Percentiles rank a stretch among this genome's conserved stretches.
phyloP scores from a whole-genome alignment of 2,888 invertebrate species.

The Tetrapedia diversipes region DNA sequence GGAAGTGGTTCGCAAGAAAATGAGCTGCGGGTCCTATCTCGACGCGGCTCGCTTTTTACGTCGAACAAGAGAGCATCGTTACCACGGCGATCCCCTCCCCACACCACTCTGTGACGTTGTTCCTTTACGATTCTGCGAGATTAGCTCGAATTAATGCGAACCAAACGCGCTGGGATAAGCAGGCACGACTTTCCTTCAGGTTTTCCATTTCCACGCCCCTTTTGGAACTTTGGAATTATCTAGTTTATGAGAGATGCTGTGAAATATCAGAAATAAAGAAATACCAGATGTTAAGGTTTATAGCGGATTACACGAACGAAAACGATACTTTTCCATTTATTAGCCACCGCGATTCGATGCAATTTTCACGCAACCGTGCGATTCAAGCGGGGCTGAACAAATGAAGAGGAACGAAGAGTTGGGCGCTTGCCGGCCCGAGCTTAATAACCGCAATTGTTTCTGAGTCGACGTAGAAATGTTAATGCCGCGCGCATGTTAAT shows the following conservation, averaged over 20 bases:
- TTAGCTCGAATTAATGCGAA: conserved; percentile 34
- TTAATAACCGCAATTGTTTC: conserved; percentile 10
- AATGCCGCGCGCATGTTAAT: conserved; percentile 2
- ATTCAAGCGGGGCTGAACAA: not conserved
- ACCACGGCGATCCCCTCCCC: no score
- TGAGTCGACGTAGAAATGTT: conserved; percentile 3
- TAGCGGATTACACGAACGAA: not conserved
- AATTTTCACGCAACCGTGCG: no score
- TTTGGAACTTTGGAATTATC: no score
- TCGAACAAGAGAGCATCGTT: conserved; percentile 12
- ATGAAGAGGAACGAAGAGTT: not conserved
- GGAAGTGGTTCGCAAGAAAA: conserved; percentile 41
- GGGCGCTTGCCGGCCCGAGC: not conserved
- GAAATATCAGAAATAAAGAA: no score
- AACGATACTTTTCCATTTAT: no score
- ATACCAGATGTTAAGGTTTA: no score
- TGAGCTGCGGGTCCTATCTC: conserved; percentile 29
- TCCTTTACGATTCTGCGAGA: conserved; percentile 14
- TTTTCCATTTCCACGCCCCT: no score
- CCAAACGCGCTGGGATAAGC: not conserved
- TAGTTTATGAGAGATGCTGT: no score
- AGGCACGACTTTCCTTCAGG: no score
- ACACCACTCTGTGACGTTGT: not conserved
- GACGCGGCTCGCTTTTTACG: conserved; percentile 5
- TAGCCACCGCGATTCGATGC: no score